A percentile compares a stretch with the other conserved stretches of the same genome.
Evolutionary conservation across 2,888 invertebrate genomes (phyloP).

Genomic region (Lypha dubia): DNA sequence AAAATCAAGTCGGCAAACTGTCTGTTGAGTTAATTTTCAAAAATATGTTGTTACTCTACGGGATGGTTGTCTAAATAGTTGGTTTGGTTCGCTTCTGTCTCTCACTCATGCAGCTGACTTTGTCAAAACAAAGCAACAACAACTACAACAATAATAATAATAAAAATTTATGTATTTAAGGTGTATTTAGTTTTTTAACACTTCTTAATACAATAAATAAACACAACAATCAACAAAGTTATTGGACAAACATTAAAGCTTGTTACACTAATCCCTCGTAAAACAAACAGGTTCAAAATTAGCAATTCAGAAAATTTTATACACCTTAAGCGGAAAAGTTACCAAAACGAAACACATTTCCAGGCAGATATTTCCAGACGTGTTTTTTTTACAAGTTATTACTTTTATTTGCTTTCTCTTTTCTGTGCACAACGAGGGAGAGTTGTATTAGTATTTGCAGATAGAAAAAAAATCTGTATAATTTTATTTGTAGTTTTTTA

Average conservation of each 20-base stretch:
- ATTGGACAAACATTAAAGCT: slow-evolving; percentile 9
- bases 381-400: too few species aligned
- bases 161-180: slow-evolving; percentile 21
- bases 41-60: slow-evolving; percentile 30
- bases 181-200: slow-evolving; percentile 52
- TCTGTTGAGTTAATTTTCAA: slow-evolving; percentile 63
- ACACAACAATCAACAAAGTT: neutral
- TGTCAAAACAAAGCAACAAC: neutral
- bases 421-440: neutral
- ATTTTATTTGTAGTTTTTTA: slow-evolving; percentile 27
- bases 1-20: slow-evolving; percentile 68
- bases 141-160: neutral
- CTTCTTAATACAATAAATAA: slow-evolving; percentile 39
- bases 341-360: too few species aligned
- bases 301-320: too few species aligned
- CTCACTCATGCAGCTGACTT: slow-evolving; percentile 46
- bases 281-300: too few species aligned
- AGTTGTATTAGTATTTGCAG: neutral
- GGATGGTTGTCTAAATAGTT: neutral
- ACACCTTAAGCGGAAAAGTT: too few species aligned
- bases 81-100: slow-evolving; percentile 21
- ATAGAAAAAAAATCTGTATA: neutral
- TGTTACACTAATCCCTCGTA: neutral
- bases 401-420: neutral
- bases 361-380: too few species aligned